phyloP scores from a whole-genome alignment of 2,797 vertebrate species.

The Platyrinchus mystaceus region DNA sequence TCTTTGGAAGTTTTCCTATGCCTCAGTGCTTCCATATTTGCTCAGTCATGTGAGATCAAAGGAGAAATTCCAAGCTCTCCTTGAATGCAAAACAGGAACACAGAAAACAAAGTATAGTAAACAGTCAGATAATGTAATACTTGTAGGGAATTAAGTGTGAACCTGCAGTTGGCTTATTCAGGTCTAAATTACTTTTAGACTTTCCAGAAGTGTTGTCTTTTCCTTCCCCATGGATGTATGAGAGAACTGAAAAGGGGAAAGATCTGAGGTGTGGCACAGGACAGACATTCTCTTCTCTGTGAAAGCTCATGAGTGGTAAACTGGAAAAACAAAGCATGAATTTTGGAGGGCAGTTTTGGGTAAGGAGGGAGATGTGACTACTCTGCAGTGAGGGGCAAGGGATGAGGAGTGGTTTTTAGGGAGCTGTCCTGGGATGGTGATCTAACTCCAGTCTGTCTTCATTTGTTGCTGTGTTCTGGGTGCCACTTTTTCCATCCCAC shows the following conservation, averaged over 20 bases:
- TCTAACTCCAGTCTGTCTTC: background rate
- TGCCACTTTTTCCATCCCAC: background rate
- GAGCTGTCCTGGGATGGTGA: background rate
- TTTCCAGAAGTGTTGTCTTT: background rate
- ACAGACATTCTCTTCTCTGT: background rate
- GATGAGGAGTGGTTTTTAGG: background rate
- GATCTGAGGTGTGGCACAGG: background rate
- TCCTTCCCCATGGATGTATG: fast-evolving
- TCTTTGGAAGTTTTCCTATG: background rate
- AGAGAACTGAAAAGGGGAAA: background rate
- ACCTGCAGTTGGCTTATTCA: background rate
- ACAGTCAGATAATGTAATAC: background rate
- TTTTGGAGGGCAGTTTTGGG: background rate
- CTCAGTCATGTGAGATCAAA: background rate
- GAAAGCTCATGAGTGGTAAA: background rate
- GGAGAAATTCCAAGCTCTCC: background rate
- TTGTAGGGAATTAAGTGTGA: background rate
- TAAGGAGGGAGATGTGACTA: background rate
- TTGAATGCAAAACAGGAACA: background rate
- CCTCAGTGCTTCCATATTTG: background rate
- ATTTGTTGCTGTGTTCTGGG: background rate
- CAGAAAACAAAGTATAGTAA: background rate
- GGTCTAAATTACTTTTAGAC: background rate
- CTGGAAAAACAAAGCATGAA: fast-evolving
- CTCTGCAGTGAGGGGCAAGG: background rate